Base-by-base conservation (phyloP, 2,888 invertebrate genomes). In the Monoplex corrugatus region DNA sequence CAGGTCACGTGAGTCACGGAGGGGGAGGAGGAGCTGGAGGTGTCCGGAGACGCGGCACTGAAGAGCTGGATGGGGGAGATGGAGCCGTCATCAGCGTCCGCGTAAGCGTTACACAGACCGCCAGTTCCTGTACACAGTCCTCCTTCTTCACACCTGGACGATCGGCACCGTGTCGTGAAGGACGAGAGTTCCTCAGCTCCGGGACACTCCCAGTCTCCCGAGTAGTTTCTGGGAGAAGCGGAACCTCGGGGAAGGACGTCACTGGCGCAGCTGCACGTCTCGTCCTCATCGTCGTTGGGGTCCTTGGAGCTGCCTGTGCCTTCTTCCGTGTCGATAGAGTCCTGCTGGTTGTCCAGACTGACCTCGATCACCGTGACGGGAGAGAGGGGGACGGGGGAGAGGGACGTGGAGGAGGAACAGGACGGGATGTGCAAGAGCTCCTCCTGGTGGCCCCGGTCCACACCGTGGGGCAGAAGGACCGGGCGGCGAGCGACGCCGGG, bases 351-450 rank as follows among this genome's bases (percentile, higher is more conserved):
- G 90, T 95, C 95, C n/a, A 95, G 88, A 80, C 93, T 91, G 0
- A 94, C 92, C 89, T 95, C 95, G 35, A 95, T 95, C 3, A 95
- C 95, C 19, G 95, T 95, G 1, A 95, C 91, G 10, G 95, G 95
- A 1, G 94, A 94, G 84, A 92, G 91, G 1, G 93, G 92, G 10
- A 92, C 90, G 43, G 94, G 94, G 3, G 94, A 93, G 8, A 92
- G 88, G 1, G 92, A 93, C 0, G 91, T 89, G 5, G 92, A 87
- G 10, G 91, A 90, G 10, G 94, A 92, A 19, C 91, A 90, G 13
- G 93, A 89, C 2, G 90, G 87, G 68, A 90, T 86, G 35, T 80
- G 82, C 23, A 89, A 87, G 13, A 88, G 75, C 19, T 87, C 87
- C 19, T 89, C 84, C 2, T 82, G 84, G 1, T 40, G 40, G 23